phyloP scores from a whole-genome alignment of 2,113 vertebrate species.

The Apodemus sylvaticus region DNA sequence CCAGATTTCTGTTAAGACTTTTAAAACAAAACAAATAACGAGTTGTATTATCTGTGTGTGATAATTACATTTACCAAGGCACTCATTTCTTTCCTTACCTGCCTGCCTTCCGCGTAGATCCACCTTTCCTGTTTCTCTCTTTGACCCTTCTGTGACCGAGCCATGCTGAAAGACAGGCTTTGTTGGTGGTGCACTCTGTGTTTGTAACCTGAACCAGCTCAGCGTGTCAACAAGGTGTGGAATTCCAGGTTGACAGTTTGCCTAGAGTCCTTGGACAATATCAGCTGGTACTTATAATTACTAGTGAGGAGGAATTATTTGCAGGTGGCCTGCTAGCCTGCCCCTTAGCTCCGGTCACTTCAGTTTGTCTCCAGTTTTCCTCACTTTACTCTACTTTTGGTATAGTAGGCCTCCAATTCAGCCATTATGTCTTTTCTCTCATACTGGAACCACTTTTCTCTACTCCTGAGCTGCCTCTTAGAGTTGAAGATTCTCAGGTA shows the following conservation, averaged over 20 bases:
- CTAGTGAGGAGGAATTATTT: background rate
- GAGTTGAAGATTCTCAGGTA: background rate
- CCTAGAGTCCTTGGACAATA: background rate
- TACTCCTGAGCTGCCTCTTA: background rate
- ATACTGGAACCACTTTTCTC: background rate
- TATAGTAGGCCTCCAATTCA: background rate
- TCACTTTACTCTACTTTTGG: background rate
- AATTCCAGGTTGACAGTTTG: background rate
- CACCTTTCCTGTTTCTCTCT: background rate
- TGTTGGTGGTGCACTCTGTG: background rate
- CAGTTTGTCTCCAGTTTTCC: background rate
- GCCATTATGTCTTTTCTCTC: background rate
- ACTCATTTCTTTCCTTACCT: background rate
- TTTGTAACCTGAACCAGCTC: background rate
- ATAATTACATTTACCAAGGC: background rate
- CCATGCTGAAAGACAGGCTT: constrained; percentile 4
- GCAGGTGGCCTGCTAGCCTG: background rate
- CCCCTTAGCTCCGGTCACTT: background rate
- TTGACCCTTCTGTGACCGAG: background rate
- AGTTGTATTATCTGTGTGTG: background rate
- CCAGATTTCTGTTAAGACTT: constrained; percentile 19
- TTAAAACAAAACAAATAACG: constrained; percentile 27
- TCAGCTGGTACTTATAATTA: background rate
- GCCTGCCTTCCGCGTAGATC: background rate
- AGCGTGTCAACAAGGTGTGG: background rate